A percentile compares a stretch with the other conserved stretches of the same genome.
Evolutionary conservation across 2,797 vertebrate species (phyloP).

Genomic region (Sciaenops ocellatus): DNA sequence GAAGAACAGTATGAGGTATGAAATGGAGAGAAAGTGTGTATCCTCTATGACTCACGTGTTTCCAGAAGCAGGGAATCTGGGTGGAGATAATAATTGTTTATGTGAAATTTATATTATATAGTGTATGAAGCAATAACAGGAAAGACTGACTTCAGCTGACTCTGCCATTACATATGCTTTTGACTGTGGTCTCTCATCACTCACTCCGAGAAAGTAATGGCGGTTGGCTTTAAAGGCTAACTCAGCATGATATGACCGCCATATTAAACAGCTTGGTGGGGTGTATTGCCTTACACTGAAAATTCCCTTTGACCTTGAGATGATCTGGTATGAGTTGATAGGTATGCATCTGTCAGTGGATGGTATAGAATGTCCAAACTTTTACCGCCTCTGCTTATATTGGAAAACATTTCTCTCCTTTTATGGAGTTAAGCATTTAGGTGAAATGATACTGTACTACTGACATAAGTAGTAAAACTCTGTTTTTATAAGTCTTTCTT

Average conservation of each 20-base stretch:
- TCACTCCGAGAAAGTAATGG: slow-evolving; percentile 63
- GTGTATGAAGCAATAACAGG: slow-evolving; percentile 64
- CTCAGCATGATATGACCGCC: slow-evolving; percentile 72
- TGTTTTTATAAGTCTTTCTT: slow-evolving; percentile 58
- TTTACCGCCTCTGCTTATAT: slow-evolving; percentile 51
- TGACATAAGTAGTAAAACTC: slow-evolving; percentile 60
- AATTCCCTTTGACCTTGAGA: slow-evolving; percentile 68
- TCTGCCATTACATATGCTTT: slow-evolving; percentile 58
- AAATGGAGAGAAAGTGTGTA: slow-evolving; percentile 21
- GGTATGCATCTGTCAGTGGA: slow-evolving; percentile 60
- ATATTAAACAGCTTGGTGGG: slow-evolving; percentile 61
- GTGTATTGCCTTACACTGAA: slow-evolving; percentile 54
- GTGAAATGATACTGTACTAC: slow-evolving; percentile 61
- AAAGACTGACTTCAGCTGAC: slow-evolving; percentile 64
- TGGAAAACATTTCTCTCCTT: slow-evolving; percentile 64
- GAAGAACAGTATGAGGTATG: slow-evolving; percentile 6
- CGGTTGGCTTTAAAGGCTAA: slow-evolving; percentile 69
- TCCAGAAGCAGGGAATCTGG: slow-evolving; percentile 47
- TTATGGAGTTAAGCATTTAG: slow-evolving; percentile 49
- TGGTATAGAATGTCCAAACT: slow-evolving; percentile 49
- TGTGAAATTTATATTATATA: slow-evolving; percentile 65
- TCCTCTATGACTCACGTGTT: slow-evolving; percentile 26
- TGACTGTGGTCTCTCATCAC: slow-evolving; percentile 74
- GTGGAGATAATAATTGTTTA: slow-evolving; percentile 73
- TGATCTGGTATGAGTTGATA: slow-evolving; percentile 62